Evolutionary conservation across 1,140 invertebrate species (phyloP).

Genomic region (Drosophila neocordata): DNA sequence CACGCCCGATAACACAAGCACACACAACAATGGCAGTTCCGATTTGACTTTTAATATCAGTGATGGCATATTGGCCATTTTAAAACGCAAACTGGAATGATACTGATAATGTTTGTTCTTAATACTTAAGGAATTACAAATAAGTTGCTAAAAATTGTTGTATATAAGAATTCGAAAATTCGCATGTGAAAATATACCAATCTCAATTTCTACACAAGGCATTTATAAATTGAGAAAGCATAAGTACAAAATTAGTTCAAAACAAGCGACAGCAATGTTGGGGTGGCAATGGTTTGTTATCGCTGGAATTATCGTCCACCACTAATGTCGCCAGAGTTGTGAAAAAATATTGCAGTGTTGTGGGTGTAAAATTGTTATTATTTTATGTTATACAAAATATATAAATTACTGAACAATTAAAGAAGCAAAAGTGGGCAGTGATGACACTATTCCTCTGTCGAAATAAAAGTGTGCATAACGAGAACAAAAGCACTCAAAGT

Average conservation of each 20-base stretch:
- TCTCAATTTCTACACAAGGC: too few relatives aligned
- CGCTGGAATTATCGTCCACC: neutral
- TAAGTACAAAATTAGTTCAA: too few relatives aligned
- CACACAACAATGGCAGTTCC: slow-evolving; percentile 2
- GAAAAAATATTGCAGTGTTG: slow-evolving; percentile 44
- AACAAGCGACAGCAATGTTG: neutral
- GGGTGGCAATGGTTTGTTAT: neutral
- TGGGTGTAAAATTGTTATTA: slow-evolving; percentile 22
- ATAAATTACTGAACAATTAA: neutral
- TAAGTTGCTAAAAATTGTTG: too few relatives aligned
- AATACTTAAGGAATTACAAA: too few relatives aligned
- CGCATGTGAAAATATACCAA: too few relatives aligned
- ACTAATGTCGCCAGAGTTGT: slow-evolving; percentile 51
- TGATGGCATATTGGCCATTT: neutral
- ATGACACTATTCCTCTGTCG: neutral
- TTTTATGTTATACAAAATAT: slow-evolving; percentile 10
- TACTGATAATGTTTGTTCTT: too few relatives aligned
- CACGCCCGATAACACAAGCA: slow-evolving; percentile 1
- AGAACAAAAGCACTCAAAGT: neutral
- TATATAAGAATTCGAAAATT: too few relatives aligned
- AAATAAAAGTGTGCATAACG: neutral
- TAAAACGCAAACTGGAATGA: neutral
- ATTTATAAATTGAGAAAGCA: too few relatives aligned
- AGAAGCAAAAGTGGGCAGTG: neutral
- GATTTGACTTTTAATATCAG: neutral